phyloP scores from a whole-genome alignment of 2,113 vertebrate species.

The Coptodon bakossiorum region DNA sequence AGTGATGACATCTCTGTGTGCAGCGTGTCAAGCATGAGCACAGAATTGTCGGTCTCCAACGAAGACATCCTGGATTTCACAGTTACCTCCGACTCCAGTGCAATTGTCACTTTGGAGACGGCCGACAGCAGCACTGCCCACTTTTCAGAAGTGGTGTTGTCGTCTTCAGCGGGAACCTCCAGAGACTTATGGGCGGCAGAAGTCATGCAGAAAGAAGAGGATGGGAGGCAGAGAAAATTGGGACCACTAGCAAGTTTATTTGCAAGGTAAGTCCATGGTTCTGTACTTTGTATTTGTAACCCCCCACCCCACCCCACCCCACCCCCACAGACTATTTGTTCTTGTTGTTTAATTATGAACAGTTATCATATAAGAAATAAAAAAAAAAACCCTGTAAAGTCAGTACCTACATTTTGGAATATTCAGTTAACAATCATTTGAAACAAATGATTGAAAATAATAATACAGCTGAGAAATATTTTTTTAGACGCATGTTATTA shows the following conservation, averaged over 20 bases:
- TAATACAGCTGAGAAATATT: background rate
- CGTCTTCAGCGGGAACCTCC: constrained; percentile 54
- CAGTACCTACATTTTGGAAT: background rate
- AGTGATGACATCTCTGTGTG: constrained; percentile 84
- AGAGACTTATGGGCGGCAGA: constrained; percentile 1
- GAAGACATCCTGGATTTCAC: constrained; percentile 87
- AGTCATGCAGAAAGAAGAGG: constrained; percentile 45
- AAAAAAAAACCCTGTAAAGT: accelerated
- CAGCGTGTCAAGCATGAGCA: constrained; percentile 89
- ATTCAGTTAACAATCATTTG: background rate
- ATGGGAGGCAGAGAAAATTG: constrained; percentile 67
- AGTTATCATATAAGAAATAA: background rate
- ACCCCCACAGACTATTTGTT: background rate
- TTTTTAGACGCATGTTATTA: accelerated
- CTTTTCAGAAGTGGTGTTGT: constrained; percentile 77
- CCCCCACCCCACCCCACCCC: background rate
- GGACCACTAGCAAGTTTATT: constrained; percentile 82
- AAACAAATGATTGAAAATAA: background rate
- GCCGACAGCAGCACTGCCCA: constrained; percentile 55
- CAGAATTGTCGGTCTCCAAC: constrained; percentile 85
- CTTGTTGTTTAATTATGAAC: background rate
- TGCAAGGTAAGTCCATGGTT: constrained; percentile 68
- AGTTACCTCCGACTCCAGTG: constrained; percentile 88
- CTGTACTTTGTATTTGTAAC: background rate
- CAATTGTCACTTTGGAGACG: constrained; percentile 85